These are phyloP conservation scores for Pelochelys cantorii DNA, from an alignment of 2,797 vertebrate species.

Conservation along the genomic window DNA sequence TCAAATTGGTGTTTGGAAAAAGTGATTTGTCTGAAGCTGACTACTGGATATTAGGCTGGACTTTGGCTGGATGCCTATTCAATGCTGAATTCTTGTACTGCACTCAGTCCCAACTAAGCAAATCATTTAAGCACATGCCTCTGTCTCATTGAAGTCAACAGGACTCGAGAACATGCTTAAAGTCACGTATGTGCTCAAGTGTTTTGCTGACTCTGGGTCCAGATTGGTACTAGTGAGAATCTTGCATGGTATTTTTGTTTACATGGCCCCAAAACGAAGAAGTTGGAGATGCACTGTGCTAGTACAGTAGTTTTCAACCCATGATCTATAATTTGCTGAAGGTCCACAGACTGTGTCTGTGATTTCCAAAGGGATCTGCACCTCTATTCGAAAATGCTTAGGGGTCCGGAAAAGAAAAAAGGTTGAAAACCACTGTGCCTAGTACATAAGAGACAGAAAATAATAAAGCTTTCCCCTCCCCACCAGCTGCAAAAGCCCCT, in stretches of 20 bases:
- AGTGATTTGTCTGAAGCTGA: neutral
- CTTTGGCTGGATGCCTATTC: neutral
- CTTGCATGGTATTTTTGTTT: neutral
- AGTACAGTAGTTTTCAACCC: neutral
- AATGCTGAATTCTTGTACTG: neutral
- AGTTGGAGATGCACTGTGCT: neutral
- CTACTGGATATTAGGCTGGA: rapidly evolving
- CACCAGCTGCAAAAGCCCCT: neutral
- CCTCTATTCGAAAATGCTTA: neutral
- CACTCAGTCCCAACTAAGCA: neutral
- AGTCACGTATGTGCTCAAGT: neutral
- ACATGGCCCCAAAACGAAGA: no score
- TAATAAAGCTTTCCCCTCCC: neutral
- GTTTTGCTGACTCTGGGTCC: neutral
- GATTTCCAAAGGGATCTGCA: neutral
- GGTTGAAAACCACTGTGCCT: neutral
- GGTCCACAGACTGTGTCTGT: neutral
- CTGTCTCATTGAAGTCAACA: neutral
- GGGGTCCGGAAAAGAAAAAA: neutral
- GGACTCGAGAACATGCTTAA: neutral
- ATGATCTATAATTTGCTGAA: neutral
- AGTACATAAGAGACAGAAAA: neutral
- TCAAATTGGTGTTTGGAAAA: neutral
- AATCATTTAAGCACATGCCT: rapidly evolving
- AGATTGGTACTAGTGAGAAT: neutral